Evolutionary conservation across 2,113 vertebrate genomes (phyloP), one percentile per base, ranked within the genome.

Genomic region (Rhabdomys dilectus): DNA sequence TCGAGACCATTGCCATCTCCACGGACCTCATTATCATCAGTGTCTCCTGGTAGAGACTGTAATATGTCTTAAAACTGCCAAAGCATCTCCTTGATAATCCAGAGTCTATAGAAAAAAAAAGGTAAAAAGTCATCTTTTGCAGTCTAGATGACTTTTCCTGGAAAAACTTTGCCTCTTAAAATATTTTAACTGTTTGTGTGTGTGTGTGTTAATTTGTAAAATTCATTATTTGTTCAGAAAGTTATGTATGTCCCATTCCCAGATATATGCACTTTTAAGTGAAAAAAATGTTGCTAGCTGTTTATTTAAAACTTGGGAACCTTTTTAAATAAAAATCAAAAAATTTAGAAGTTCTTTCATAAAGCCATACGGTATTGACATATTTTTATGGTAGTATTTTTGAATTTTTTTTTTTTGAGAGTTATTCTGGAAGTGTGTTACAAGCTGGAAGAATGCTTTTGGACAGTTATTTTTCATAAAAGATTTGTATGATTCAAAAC

Each of bases 231-330:
- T 96, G 77, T 94, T 96, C 89, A 80, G 89, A 93, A 98, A 91
- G 76, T 85, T 96, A 95, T 97, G 70, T 96, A 97, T 97, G 86
- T 96, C 81, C 90, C 77, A 77, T 78, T 53, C 76, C 96, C 96
- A 96, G 97, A 97, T 92, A 93, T 97, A 97, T 53, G 98, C 98
- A 98, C 98, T 98, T 98, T 98, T 91, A 93, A 96, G 96, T 98
- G 89, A 96, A 97, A 89, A 97, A 97, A 93, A 72, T 88, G 92
- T 91, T 97, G 96, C 5, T 98, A 96, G 94, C 81, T 76, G 4
- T 72, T 98, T 98, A 98, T 75, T 91, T 85, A 78, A 88, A 97
- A 91, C 84, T 96, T 97, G 93, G 96, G 85, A 81, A 93, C 92
- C 96, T 97, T 97, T 98, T 98, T 95, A 97, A 95, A 81, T 96